These are phyloP conservation scores for Tragopan temminckii DNA, from an alignment of 2,797 vertebrate genomes.

Conservation along the genomic window DNA sequence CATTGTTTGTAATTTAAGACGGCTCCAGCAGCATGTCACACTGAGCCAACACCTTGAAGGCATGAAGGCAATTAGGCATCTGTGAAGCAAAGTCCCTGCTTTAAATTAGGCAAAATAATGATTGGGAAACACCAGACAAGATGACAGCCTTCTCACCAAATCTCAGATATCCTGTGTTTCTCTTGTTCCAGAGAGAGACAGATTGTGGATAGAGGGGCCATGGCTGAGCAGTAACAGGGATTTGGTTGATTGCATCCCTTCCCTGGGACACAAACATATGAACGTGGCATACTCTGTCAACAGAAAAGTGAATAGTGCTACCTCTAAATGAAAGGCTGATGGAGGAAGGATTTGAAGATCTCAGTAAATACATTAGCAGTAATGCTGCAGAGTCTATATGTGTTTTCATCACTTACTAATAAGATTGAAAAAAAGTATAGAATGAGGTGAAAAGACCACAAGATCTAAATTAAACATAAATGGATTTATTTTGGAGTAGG, in stretches of 20 bases:
- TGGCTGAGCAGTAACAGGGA: not conserved
- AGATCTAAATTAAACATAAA: not conserved
- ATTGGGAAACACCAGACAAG: rapidly evolving
- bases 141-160: not conserved
- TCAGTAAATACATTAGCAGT: not conserved
- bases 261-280: not conserved
- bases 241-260: not conserved
- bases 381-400: not conserved
- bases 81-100: not conserved
- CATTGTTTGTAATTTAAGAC: not conserved
- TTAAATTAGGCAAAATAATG: not conserved
- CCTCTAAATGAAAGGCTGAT: not conserved
- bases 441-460: not conserved
- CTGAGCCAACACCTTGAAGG: not conserved
- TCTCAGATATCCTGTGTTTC: not conserved
- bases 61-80: not conserved
- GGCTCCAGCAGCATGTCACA: not conserved
- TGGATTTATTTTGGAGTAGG: not conserved
- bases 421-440: not conserved
- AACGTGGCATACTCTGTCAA: not conserved
- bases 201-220: rapidly evolving
- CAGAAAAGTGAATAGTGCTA: not conserved
- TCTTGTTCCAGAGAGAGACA: not conserved
- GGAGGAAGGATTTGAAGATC: not conserved
- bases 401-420: not conserved